phyloP scores from a whole-genome alignment of 2,113 vertebrate genomes.

The Thermophis baileyi region DNA sequence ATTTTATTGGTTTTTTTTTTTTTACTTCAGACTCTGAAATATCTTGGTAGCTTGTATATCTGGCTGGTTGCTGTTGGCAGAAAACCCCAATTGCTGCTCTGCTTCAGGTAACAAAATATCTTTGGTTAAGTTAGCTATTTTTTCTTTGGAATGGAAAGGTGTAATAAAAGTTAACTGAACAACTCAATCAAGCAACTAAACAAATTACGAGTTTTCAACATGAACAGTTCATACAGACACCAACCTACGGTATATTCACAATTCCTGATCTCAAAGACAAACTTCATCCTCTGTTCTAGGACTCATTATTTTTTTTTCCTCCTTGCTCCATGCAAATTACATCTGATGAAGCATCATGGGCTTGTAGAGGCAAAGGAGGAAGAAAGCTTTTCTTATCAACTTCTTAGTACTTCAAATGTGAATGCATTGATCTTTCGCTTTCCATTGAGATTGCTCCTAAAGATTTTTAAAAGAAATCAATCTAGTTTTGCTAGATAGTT shows the following conservation, averaged over 20 bases:
- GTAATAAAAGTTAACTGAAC: not conserved
- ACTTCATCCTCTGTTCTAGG: not conserved
- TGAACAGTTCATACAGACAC: not conserved
- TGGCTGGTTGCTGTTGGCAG: not conserved
- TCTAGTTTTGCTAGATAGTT: constrained; percentile 5
- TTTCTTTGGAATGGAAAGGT: not conserved
- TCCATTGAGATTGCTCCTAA: constrained; percentile 24
- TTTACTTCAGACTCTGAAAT: not conserved
- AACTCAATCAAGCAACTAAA: not conserved
- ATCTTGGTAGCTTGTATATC: not conserved
- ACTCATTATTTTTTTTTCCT: not conserved
- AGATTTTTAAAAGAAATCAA: not conserved
- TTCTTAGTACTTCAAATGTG: constrained; percentile 9
- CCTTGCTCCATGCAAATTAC: not conserved
- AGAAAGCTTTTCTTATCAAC: not conserved
- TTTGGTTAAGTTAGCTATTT: not conserved
- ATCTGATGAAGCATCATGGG: not conserved
- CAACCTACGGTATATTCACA: too few relatives aligned
- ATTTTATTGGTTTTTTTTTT: not conserved
- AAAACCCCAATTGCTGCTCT: not conserved
- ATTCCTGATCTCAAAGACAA: not conserved
- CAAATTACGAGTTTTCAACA: not conserved
- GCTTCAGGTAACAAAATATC: not conserved
- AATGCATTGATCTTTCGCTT: constrained; percentile 18
- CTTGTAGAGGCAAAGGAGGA: not conserved